Evolutionary conservation across 2,113 vertebrate species (phyloP).

Genomic region (Panurus biarmicus): DNA sequence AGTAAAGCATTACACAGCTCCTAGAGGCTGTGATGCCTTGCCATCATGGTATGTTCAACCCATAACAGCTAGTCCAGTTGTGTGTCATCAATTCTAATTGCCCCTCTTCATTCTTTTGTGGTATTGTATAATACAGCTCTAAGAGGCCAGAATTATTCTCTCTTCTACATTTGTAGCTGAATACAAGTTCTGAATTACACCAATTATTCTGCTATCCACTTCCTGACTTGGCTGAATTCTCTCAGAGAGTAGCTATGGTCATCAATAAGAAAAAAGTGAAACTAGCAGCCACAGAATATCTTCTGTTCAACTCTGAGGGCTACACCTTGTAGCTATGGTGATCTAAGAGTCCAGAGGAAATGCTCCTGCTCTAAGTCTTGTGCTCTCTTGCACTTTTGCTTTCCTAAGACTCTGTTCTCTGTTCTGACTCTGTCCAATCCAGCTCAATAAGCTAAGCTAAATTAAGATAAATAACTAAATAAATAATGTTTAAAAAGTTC

Average conservation of each 20-base stretch:
- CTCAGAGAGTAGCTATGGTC: neutral
- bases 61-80: neutral
- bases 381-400: neutral
- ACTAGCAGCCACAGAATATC: neutral
- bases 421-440: neutral
- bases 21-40: neutral
- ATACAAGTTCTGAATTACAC: neutral
- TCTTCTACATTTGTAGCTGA: neutral
- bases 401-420: neutral
- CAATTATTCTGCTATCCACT: neutral
- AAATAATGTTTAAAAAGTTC: neutral
- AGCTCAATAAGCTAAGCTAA: neutral
- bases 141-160: neutral
- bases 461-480: neutral
- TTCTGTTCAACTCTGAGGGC: neutral
- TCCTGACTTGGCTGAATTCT: neutral
- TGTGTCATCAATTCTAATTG: conserved; percentile 13
- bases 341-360: neutral
- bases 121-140: neutral
- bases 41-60: neutral
- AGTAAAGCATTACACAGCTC: neutral
- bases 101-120: neutral
- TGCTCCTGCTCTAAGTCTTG: neutral
- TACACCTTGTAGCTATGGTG: neutral
- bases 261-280: neutral